Base-by-base conservation (phyloP, 2,113 vertebrate genomes). In the Taxidea taxus region DNA sequence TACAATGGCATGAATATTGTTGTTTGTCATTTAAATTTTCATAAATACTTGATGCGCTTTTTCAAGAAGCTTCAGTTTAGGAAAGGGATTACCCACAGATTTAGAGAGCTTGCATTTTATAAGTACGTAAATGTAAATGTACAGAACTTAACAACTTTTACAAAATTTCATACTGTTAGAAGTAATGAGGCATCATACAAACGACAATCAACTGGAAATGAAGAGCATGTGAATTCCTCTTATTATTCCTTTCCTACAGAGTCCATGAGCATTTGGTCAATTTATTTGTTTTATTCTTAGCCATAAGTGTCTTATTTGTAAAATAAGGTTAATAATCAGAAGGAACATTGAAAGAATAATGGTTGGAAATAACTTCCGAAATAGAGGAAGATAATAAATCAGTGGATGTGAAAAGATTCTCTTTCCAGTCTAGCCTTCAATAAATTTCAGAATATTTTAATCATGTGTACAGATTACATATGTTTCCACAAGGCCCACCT, bases 11-110 rank as follows among this genome's bases (percentile, higher is more conserved):
- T 85, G 62, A 20, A 64, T 97, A 91, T 51, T 94, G 49, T 54
- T 95, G 49, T 62, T 94, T 94, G 75, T 72, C 84, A 96, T 85
- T 95, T 94, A 54, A 74, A 62, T 91, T 95, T 94, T 97, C 91
- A 93, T 93, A 96, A 96, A 88, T 92, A 54, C 13, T 75, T 95
- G 81, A 93, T 94, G 27, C 70, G 44, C 34, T 83, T 96, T 90
- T 80, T 97, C 34, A 90, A 84, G 37, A 29, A 93, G 34, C 64
- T 97, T 96, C 44, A 80, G 39, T 58, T 92, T 93, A 89, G 83
- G 72, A 86, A 91, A 66, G 88, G 15, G 83, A 89, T 84, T 84
- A 75, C n/a, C 92, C 64, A 78, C 31, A 97, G 93, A 96, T 91
- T 91, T 37, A 64, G 37, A 88, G 20, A 75, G 27, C 51, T 91